Evolutionary conservation across 2,113 vertebrate genomes (phyloP), one percentile per base, ranked within the genome.

Genomic region (Paraplagusia blochii): DNA sequence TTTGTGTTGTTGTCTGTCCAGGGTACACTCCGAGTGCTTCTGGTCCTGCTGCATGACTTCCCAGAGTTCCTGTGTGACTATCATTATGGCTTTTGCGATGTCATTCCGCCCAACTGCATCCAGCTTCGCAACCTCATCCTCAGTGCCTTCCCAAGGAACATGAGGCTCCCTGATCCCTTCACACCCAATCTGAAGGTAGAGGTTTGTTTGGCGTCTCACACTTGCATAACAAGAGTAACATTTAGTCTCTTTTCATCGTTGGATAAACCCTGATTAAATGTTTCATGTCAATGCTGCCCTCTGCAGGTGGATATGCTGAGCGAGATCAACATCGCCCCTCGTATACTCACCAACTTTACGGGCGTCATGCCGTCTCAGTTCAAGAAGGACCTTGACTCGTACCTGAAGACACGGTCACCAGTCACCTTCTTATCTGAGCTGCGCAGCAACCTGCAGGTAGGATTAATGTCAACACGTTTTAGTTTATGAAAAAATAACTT

Each of bases 91-190:
- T 99, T 99, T 90, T 99, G 97, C 82, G 97, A 99, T 9, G 97
- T 99, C 59, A 99, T 99, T 79, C 97, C 97, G 58, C 97, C 97
- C 29, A 99, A 99, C 83, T 98, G 97, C 90, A 99, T 99, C 86
- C 97, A 99, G 87, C 91, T 99, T 77, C 93, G 97, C 83, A 99
- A 99, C 82, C 90, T 99, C 80, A 99, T 99, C 86, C 90, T 99
- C 90, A 99, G 97, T 96, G 97, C 97, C 95, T 98, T 99, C 61
- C 97, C 97, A 81, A 94, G 97, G 79, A 99, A 99, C 83, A 99
- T 99, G 97, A 95, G 97, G 90, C 95, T 99, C 83, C 97, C 97
- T 54, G 97, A 99, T 85, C 97, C 97, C 16, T 99, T 99, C 84
- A 99, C 97, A 40, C 97, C 97, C 63, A 99, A 99, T 63, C 88